Evolutionary conservation across 2,113 vertebrate genomes (phyloP).

Genomic region (Plecturocebus donacophilus): DNA sequence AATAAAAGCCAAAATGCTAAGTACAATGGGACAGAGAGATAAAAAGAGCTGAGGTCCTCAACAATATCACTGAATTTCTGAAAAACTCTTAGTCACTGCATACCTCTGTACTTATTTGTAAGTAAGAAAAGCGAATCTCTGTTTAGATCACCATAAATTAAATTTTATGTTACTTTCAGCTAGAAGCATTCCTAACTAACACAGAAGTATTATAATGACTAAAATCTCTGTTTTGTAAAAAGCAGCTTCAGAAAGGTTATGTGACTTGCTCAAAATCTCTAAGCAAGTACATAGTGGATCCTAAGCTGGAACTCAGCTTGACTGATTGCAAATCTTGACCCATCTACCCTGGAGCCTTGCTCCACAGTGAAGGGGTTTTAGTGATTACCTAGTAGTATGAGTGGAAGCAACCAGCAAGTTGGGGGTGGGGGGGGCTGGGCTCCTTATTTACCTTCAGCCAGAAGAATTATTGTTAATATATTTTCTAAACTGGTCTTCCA

Average conservation of each 20-base stretch:
- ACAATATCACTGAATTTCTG: not conserved
- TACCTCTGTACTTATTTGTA: not conserved
- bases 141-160: not conserved
- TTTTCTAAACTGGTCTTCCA: slow-evolving; percentile 26
- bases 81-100: not conserved
- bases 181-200: not conserved
- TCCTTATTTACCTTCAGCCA: not conserved
- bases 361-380: not conserved
- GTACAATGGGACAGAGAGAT: not conserved
- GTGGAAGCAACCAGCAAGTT: not conserved
- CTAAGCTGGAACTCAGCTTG: not conserved
- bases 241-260: not conserved
- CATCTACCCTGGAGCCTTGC: not conserved
- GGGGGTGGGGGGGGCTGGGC: not conserved
- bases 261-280: not conserved
- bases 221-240: slow-evolving; percentile 33
- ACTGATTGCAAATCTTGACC: not conserved
- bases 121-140: not conserved
- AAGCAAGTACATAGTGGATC: not conserved
- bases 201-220: not conserved
- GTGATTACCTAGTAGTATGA: not conserved
- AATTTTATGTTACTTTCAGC: not conserved
- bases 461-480: not conserved
- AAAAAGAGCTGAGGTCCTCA: not conserved
- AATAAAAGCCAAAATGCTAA: slow-evolving; percentile 15